Conservation (phyloP, 2,113 vertebrate species). For the Hepsetus odoe region DNA sequence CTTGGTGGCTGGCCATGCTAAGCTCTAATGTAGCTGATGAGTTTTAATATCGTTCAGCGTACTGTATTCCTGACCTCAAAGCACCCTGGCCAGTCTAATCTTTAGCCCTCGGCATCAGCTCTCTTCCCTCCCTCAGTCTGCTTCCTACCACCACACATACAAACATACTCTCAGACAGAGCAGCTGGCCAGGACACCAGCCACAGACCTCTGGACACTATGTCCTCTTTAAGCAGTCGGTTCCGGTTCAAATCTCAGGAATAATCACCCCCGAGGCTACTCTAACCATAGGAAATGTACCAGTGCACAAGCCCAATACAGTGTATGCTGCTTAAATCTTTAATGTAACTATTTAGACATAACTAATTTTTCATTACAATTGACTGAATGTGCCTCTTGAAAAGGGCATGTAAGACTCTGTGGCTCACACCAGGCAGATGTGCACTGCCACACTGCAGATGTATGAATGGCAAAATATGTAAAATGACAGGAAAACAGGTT, state of each 20-base stretch:
- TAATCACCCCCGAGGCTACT: conserved; percentile 10
- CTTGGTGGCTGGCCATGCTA: conserved; percentile 68
- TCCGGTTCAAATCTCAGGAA: neutral
- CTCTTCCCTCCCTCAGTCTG: conserved; percentile 51
- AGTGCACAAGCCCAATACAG: neutral
- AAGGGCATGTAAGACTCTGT: too few species aligned
- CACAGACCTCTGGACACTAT: conserved; percentile 25
- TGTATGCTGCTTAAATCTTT: neutral
- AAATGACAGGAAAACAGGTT: too few species aligned
- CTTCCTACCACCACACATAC: conserved; percentile 45
- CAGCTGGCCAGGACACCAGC: conserved; percentile 54
- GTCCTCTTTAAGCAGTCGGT: conserved; percentile 42
- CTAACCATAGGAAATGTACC: neutral
- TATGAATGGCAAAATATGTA: too few species aligned
- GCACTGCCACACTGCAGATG: too few species aligned
- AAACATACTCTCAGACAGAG: conserved; percentile 50
- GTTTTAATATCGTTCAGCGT: conserved; percentile 73
- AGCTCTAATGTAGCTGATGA: conserved; percentile 73
- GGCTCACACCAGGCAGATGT: too few species aligned
- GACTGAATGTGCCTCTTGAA: too few species aligned
- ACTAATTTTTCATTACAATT: too few species aligned
- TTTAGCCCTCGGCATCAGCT: conserved; percentile 68
- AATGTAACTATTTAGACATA: neutral
- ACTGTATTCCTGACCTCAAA: conserved; percentile 61
- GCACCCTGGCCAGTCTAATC: conserved; percentile 70